phyloP scores from a whole-genome alignment of 2,113 vertebrate species.

The Ophthalmolycus amberensis region DNA sequence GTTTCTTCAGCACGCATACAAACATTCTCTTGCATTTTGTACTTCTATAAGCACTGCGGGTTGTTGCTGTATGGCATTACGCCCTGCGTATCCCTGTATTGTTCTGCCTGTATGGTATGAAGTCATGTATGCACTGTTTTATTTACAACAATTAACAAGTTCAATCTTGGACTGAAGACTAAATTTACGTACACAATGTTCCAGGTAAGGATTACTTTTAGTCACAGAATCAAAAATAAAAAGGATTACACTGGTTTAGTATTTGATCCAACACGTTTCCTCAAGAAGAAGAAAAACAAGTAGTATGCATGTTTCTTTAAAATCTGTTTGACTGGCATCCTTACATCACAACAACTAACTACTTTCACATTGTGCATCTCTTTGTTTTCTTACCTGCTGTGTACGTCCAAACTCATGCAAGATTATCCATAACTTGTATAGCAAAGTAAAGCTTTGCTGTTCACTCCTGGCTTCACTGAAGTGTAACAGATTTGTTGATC shows the following conservation, averaged over 20 bases:
- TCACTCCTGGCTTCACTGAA: neutral
- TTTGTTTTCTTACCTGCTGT: conserved; percentile 39
- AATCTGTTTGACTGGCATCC: neutral
- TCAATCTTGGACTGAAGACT: neutral
- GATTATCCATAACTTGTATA: conserved; percentile 1
- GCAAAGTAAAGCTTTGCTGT: conserved; percentile 5
- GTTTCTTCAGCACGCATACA: too few relatives aligned
- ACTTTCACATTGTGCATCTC: neutral
- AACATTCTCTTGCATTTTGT: neutral
- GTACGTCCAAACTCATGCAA: neutral
- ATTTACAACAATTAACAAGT: neutral
- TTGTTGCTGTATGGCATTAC: neutral
- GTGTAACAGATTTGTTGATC: conserved; percentile 32
- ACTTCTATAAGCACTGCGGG: neutral
- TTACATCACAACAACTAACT: neutral
- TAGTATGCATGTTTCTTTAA: neutral
- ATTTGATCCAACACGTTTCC: neutral
- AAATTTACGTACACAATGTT: neutral
- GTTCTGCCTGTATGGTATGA: too few relatives aligned
- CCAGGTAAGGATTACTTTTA: neutral
- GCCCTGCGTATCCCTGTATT: neutral
- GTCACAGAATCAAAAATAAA: neutral
- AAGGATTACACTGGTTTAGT: neutral
- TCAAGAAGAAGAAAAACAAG: neutral
- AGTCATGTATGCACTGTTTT: neutral